Base-by-base conservation (phyloP, 2,888 invertebrate species). In the Cheilosia grossa region DNA sequence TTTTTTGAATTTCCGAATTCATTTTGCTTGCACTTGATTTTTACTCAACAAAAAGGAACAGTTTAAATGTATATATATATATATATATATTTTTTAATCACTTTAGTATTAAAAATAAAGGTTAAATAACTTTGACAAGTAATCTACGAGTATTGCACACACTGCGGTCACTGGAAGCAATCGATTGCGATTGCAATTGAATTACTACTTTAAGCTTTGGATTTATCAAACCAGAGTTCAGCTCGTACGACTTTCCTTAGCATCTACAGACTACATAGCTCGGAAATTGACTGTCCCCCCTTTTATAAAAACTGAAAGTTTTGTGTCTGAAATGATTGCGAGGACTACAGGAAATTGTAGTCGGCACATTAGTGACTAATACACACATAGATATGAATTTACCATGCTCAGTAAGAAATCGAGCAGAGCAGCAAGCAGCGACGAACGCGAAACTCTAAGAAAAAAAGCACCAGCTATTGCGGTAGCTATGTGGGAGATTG, bases 301-400 rank as follows among this genome's bases (percentile, higher is more conserved):
- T 81, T 82, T 82, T 82, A 82, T 82, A 82, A 82, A 82, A 82
- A 82, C 64, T 77, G 70, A 66, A 58, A 66, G 51, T 82, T 75
- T 54, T 70, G 54, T 70, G 49, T 70, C 44, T 69, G 61, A 51
- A 63, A 33, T 64, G 37, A 51, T 53, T 58, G 53, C 82, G 82
- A 82, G 82, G 82, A 82, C 82, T 82, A 47, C 82, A 82, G 81
- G 81, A 82, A 82, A 82, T 70, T 64, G 44, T 64, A 69, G 37
- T 72, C 58, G 64, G 51, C 30, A 70, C 40, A 63, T 37, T 37
- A 44, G 37, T 9, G 54, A 61, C 59, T 33, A 53, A 77, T 17
- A 75, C 58, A 67, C 24, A 37, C 53, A 63, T 40, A 49, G 5
- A 19, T 15, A 10, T 30, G 27, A 17, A 27, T 53, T 73, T 66